Evolutionary conservation across 2,797 vertebrate species (phyloP).

Genomic region (Crypturellus tataupa): DNA sequence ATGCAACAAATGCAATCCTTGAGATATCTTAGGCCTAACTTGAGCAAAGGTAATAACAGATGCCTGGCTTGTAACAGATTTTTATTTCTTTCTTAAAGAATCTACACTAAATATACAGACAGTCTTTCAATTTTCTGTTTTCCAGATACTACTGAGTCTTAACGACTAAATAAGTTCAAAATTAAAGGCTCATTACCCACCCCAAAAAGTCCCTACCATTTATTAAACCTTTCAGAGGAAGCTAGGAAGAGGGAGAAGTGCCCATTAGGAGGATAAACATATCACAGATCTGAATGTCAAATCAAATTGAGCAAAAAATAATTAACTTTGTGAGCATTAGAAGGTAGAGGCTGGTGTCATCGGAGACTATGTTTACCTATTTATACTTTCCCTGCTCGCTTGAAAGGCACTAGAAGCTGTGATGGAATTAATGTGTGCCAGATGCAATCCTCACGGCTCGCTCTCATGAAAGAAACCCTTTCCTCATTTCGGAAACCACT

Average conservation of each 20-base stretch:
- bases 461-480: neutral
- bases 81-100: neutral
- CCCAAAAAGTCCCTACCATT: constrained; percentile 43
- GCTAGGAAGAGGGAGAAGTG: constrained; percentile 40
- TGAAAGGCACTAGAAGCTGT: neutral
- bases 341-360: constrained; percentile 41
- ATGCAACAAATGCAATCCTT: neutral
- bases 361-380: constrained; percentile 20
- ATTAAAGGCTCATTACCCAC: constrained; percentile 67
- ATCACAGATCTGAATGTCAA: constrained; percentile 67
- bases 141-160: neutral
- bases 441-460: constrained; percentile 15
- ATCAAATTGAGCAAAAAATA: constrained; percentile 67
- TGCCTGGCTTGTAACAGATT: neutral
- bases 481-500: constrained; percentile 41
- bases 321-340: constrained; percentile 24
- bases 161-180: constrained; percentile 69
- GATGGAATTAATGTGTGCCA: constrained; percentile 7
- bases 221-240: constrained; percentile 65
- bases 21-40: neutral
- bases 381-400: neutral
- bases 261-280: constrained; percentile 66
- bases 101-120: neutral
- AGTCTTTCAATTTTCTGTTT: constrained; percentile 28
- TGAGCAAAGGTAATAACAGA: neutral